Base-by-base conservation (phyloP, 2,113 vertebrate species). In the Triplophysa rosa region DNA sequence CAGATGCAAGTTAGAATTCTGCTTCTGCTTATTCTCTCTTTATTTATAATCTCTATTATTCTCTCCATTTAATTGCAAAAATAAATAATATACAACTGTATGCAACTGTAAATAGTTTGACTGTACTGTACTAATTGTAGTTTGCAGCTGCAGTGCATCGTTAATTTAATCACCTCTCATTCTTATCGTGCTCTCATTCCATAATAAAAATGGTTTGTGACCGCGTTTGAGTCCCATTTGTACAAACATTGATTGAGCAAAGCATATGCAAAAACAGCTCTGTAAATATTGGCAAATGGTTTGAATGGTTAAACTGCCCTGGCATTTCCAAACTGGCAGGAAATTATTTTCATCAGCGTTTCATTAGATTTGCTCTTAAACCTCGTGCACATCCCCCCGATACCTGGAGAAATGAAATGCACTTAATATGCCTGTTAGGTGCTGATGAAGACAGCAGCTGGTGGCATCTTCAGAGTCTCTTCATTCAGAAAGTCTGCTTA, bases 401-500 rank as follows among this genome's bases (percentile, higher is more conserved):
- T 84, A 82, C 86, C 88, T 88, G 85, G 88, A 88, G 87, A 89
- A 90, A 83, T 77, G 87, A 83, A 88, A 85, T 79, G 83, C 85
- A 87, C 86, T 88, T 91, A 89, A 90, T 89, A 82, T 87, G 88
- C 85, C 88, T 88, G 85, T 88, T 87, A 68, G 89, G 89, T 88
- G 85, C 86, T 81, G 87, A 90, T 52, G 88, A 87, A 85, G 86
- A 87, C 86, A 90, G 89, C 91, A 91, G 89, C 90, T 91, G 90
- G 89, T 90, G 91, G 86, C 87, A 88, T 81, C 83, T 85, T 88
- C 83, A 88, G 87, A 87, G 87, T 88, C 89, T 86, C 85, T 87
- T 90, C 87, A 90, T 92, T 92, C 92, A 86, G 87, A 90, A 88
- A 88, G 89, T 87, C 90, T 90, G 87, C 87, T 88, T 89, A 7